Evolutionary conservation across 2,888 invertebrate species (phyloP), one percentile per base, ranked within the genome.

Genomic region (Epicampocera succincta): DNA sequence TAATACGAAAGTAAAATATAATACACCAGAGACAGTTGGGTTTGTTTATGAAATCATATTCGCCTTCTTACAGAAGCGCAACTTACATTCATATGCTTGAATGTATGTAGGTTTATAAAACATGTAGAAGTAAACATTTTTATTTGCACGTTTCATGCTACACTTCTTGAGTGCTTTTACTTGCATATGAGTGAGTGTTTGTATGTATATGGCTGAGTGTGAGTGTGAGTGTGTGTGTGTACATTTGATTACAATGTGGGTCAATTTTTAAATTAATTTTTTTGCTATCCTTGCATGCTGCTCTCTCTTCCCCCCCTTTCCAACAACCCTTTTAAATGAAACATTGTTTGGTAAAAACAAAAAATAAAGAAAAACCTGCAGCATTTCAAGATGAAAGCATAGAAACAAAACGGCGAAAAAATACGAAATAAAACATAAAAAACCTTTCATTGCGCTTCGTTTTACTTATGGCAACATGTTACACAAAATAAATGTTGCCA

Each of bases 381-480:
- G 58, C 61, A 46, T 29, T 63, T 48, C 17, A 80, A 65, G 71
- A 56, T 63, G 50, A 46, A 33, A 69, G 17, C 48, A 63, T 33
- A 63, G 17, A 60, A 74, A 66, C 21, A 56, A 66, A 65, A 38
- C 11, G 5, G n/a, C 2, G 11, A 58, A 50, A 29, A 2, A 65
- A 19, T 33, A 40, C 29, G 38, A 44, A 42, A 38, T 38, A 66
- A 44, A 68, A 58, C 25, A 63, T 46, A 38, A 38, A 71, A 71
- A 52, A 15, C 66, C 44, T 50, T 72, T 29, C 52, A 44, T 71
- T 50, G 58, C n/a, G n/a, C 58, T 48, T 13, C 46, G 13, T 60
- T 72, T 66, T 58, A 73, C 77, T 73, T 60, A 40, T 76, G 77
- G 63, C 73, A 75, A 75, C 71, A 75, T 82, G 77, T 74, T 78